phyloP scores from a whole-genome alignment of 2,888 invertebrate species.

The Oscheius sp. region DNA sequence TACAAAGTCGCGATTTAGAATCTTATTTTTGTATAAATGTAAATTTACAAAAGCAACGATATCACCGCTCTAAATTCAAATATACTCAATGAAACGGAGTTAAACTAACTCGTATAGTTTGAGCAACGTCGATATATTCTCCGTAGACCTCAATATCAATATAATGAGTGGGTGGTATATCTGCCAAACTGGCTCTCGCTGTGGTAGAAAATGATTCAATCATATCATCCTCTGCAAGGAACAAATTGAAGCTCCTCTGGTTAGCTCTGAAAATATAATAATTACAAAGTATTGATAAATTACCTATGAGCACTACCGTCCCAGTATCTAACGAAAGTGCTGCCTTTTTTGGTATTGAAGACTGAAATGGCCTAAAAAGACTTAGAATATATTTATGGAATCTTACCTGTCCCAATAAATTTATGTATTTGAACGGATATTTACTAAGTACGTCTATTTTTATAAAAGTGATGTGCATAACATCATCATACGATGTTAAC shows the following conservation, averaged over 20 bases:
- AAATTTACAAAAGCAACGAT: background rate
- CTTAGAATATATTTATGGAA: background rate
- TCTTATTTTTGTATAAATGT: background rate
- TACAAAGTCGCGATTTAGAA: background rate
- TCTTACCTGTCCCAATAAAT: conserved; percentile 11
- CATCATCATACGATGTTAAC: background rate
- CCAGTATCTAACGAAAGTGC: background rate
- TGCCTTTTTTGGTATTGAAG: background rate
- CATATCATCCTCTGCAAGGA: background rate
- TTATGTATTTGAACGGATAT: background rate
- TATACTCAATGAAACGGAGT: background rate
- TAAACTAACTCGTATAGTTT: conserved; percentile 3
- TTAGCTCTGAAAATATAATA: background rate
- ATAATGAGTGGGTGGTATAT: background rate
- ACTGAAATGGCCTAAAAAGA: background rate
- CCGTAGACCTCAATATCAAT: conserved; percentile 24
- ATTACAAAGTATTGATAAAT: background rate
- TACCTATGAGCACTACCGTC: conserved; percentile 14
- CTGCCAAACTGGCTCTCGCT: background rate
- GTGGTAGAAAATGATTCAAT: background rate
- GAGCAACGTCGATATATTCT: background rate
- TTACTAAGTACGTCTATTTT: background rate
- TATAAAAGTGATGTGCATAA: background rate
- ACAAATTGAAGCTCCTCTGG: background rate
- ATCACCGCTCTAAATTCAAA: background rate